phyloP scores from a whole-genome alignment of 1,140 invertebrate species.

The Oncopodura yosiiana region DNA sequence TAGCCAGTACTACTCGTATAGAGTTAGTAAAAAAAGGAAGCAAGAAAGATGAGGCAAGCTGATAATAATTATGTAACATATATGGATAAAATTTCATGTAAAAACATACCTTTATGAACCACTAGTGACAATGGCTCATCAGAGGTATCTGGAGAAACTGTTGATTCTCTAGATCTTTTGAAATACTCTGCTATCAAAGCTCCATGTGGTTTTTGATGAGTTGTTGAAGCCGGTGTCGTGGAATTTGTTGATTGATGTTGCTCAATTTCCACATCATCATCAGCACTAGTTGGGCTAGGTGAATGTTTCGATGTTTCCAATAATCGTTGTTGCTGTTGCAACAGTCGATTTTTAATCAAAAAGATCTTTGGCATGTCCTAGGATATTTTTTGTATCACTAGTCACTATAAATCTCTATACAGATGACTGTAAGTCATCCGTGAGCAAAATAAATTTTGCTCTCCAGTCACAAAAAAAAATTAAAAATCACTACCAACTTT shows the following conservation, averaged over 20 bases:
- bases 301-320: conserved; percentile 59
- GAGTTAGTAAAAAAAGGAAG: background rate
- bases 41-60: background rate
- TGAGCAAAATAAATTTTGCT: too few species aligned
- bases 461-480: too few species aligned
- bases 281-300: conserved; percentile 37
- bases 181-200: background rate
- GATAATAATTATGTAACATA: too few species aligned
- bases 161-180: conserved; percentile 5
- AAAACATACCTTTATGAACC: conserved; percentile 33
- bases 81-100: too few species aligned
- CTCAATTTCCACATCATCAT: conserved; percentile 45
- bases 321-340: conserved; percentile 71
- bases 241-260: conserved; percentile 35
- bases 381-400: too few species aligned
- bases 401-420: too few species aligned
- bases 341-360: conserved; percentile 73
- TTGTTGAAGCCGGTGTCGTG: background rate
- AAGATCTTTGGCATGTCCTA: conserved; percentile 89
- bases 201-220: background rate
- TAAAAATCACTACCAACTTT: too few species aligned
- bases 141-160: conserved; percentile 2
- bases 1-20: too few species aligned
- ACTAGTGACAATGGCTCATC: conserved; percentile 35
- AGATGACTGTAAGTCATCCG: too few species aligned